Base-by-base conservation (phyloP, 2,113 vertebrate genomes). In the Plecturocebus donacophilus region DNA sequence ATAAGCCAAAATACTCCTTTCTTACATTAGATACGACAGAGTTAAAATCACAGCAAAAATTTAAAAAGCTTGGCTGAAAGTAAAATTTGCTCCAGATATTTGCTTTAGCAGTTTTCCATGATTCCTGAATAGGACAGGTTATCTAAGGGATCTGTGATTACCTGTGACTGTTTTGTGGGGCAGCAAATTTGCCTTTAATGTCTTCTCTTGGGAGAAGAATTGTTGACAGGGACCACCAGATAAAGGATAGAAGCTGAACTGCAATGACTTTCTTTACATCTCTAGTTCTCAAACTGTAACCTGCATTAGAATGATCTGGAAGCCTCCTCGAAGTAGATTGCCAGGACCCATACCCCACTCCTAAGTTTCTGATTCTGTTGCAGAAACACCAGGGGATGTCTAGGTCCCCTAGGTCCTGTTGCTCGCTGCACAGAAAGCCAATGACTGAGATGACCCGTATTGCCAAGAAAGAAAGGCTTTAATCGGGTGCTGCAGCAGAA, bases 11-110 rank as follows among this genome's bases (percentile, higher is more conserved):
- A 89, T 8, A 56, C 70, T 87, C 40, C 40, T 92, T 90, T 95
- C 56, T 61, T 75, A 75, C 70, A 47, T 27, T 61, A 76, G 35
- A 64, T 38, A 38, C 88, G 73, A 73, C 64, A 52, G 79, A 95
- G 54, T 56, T 82, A 70, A 70, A 90, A 76, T 56, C 81, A 70
- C 27, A 90, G 75, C 16, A 56, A 77, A 85, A 96, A 27, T 87
- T 93, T 23, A 54, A 95, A 96, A 76, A 77, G 54, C 45, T 82
- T 91, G 58, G 20, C 52, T 61, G 45, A 54, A 81, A 82, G 84
- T 68, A 52, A 73, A 42, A 77, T 52, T 77, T 80, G 47, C 23
- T 61, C 21, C 30, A 40, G 58, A 45, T 84, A 81, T 52, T 84
- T 93, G 20, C 77, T 91, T 52, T 85, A 90, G 47, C 58, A 17